Evolutionary conservation across 2,888 invertebrate genomes (phyloP).

Genomic region (Anodontia alba): DNA sequence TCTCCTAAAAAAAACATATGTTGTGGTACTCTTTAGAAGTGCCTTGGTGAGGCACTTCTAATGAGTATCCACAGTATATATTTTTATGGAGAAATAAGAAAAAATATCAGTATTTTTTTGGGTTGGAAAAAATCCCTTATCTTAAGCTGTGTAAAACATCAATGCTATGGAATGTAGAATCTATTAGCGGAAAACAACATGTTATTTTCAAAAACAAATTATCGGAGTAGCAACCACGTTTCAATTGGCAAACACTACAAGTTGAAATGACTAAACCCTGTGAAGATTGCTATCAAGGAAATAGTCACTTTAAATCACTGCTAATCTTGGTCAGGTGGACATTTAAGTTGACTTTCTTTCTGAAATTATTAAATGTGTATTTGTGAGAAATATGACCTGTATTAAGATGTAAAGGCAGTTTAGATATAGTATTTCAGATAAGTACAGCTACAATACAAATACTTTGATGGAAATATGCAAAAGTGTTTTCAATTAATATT

Average conservation of each 20-base stretch:
- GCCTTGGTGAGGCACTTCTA: too few relatives aligned
- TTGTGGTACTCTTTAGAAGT: too few relatives aligned
- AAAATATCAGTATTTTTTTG: too few relatives aligned
- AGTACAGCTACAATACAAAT: too few relatives aligned
- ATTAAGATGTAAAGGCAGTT: too few relatives aligned
- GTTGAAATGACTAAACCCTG: neutral
- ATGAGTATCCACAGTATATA: too few relatives aligned
- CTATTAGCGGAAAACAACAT: neutral
- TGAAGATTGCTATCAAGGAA: slow-evolving; percentile 1
- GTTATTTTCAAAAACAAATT: neutral
- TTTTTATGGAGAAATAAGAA: too few relatives aligned
- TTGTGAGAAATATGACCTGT: neutral
- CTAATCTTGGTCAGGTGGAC: slow-evolving; percentile 2
- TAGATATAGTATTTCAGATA: too few relatives aligned
- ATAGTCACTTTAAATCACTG: neutral
- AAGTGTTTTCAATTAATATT: too few relatives aligned
- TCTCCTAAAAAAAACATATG: too few relatives aligned
- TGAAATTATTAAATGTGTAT: neutral
- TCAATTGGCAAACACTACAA: neutral
- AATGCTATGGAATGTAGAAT: neutral
- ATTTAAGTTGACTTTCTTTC: neutral
- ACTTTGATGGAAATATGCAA: too few relatives aligned
- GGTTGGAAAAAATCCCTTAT: too few relatives aligned
- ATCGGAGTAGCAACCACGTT: neutral
- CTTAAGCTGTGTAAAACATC: neutral